phyloP scores from a whole-genome alignment of 2,888 invertebrate species.

The Apodemia hepburni region DNA sequence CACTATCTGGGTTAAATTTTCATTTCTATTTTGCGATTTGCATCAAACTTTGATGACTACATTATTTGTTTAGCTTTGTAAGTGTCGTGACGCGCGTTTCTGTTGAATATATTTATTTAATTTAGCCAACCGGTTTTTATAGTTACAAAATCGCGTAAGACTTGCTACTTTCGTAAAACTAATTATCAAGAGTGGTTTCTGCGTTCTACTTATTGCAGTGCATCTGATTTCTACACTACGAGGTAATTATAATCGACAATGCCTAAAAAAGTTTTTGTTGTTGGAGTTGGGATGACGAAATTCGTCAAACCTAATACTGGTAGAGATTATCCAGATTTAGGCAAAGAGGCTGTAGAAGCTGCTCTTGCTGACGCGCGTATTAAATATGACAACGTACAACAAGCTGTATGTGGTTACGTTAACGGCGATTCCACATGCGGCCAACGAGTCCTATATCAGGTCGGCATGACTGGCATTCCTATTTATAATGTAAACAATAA shows the following conservation, averaged over 20 bases:
- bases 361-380: constrained; percentile 93
- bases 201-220: constrained; percentile 36
- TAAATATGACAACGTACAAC: constrained; percentile 88
- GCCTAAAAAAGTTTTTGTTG: constrained; percentile 88
- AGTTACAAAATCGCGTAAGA: neutral
- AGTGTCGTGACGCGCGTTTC: constrained; percentile 7
- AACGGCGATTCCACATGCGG: constrained; percentile 98
- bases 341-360: constrained; percentile 93
- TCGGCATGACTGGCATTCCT: constrained; percentile 98
- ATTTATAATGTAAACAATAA: constrained; percentile 99
- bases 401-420: constrained; percentile 96
- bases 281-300: constrained; percentile 99
- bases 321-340: constrained; percentile 97
- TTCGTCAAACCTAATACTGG: constrained; percentile 96
- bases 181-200: constrained; percentile 14
- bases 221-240: constrained; percentile 42
- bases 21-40: constrained; percentile 16
- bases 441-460: constrained; percentile 95
- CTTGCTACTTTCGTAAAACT: constrained; percentile 1
- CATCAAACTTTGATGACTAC: neutral
- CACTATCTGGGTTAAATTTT: constrained; percentile 10
- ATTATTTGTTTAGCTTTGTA: constrained; percentile 17
- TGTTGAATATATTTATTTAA: neutral
- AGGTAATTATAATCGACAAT: constrained; percentile 68
- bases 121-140: neutral